Evolutionary conservation across 23 tunicate species (phyloP).

Genomic region (Ascidia mentula): DNA sequence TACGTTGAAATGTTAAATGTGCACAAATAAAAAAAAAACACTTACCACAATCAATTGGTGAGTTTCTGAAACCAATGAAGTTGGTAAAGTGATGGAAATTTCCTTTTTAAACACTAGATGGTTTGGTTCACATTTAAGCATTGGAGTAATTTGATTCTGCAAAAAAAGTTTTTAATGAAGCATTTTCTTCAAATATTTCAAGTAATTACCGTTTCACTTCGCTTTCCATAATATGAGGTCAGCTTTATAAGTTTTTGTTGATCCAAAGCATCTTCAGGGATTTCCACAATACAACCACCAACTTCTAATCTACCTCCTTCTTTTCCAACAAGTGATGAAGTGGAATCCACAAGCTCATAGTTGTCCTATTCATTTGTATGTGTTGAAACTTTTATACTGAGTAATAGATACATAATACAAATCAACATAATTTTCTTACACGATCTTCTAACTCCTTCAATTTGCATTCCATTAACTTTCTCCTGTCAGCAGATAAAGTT

Average conservation of each 20-base stretch:
- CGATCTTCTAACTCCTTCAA: too few species aligned
- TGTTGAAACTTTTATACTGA: too few species aligned
- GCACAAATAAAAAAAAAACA: too few species aligned
- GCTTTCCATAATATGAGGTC: background rate
- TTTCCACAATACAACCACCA: constrained; percentile 2
- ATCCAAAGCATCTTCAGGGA: background rate
- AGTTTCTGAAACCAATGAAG: background rate
- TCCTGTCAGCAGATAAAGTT: too few species aligned
- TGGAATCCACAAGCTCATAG: background rate
- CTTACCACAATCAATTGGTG: constrained; percentile 3
- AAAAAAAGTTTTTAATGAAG: background rate
- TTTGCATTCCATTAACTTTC: too few species aligned
- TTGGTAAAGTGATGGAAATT: background rate
- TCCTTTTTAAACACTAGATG: background rate
- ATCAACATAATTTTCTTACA: too few species aligned
- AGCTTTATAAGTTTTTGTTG: background rate
- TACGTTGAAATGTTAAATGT: too few species aligned
- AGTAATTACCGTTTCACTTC: background rate
- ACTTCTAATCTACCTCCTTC: background rate
- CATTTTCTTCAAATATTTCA: background rate
- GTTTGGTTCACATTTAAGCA: background rate
- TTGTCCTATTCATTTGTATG: too few species aligned
- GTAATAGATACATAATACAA: too few species aligned
- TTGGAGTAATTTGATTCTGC: background rate
- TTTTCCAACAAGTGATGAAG: constrained; percentile 1